Evolutionary conservation across 2,888 invertebrate genomes (phyloP).

Genomic region (Diabrotica balteata): DNA sequence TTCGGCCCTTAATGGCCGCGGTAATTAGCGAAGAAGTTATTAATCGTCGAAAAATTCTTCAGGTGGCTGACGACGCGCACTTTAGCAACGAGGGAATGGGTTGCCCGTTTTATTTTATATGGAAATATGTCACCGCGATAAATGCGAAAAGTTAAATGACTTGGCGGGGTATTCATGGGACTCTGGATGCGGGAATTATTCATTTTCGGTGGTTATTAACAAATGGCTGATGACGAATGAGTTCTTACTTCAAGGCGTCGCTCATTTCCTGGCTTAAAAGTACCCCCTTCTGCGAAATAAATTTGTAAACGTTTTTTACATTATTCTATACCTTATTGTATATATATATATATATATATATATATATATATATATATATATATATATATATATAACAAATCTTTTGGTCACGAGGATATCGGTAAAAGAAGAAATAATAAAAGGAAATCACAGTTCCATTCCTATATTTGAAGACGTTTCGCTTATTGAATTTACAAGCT

Average conservation of each 20-base stretch:
- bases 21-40: constrained; percentile 47
- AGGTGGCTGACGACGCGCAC: constrained; percentile 50
- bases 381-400: too few relatives aligned
- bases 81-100: constrained; percentile 1
- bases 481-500: too few relatives aligned
- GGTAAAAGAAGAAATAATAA: too few relatives aligned
- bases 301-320: too few relatives aligned
- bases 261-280: too few relatives aligned
- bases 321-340: too few relatives aligned
- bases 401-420: too few relatives aligned
- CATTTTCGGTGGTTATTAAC: neutral
- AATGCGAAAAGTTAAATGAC: constrained; percentile 23
- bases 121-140: constrained; percentile 29
- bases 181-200: constrained; percentile 8
- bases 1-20: constrained; percentile 17
- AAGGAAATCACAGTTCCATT: too few relatives aligned
- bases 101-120: constrained; percentile 32
- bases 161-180: constrained; percentile 19
- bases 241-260: neutral
- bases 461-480: too few relatives aligned
- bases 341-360: too few relatives aligned
- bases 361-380: too few relatives aligned
- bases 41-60: constrained; percentile 56
- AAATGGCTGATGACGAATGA: neutral
- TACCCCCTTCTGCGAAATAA: too few relatives aligned